Base-by-base conservation (phyloP, 2,113 vertebrate species). In the Cranoglanis bouderius region DNA sequence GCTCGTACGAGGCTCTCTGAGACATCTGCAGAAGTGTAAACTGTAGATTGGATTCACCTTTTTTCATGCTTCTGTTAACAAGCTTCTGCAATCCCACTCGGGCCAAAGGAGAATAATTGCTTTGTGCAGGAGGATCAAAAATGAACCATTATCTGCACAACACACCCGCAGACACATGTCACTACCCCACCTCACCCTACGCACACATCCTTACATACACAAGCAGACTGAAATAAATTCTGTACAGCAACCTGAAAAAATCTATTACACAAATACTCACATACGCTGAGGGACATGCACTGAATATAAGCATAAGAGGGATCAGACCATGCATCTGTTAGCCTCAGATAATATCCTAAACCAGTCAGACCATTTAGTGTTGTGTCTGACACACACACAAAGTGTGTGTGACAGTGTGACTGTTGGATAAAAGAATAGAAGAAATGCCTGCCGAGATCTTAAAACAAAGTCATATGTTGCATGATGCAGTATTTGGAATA, bases 271-370 rank as follows among this genome's bases (percentile, higher is more conserved):
- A 83, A 4, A 21, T 24, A 38, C 53, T 49, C 59, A 65, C 16
- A 49, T 32, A 32, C 2, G 7, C 29, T 85, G 61, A 51, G 40
- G 49, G 59, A 49, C 82, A 72, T 51, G 43, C 65, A 35, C 24
- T 51, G n/a, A 53, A 53, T 51, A 16, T 72, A 9, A 35, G 18
- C 19, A 51, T 32, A 51, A 67, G 13, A 4, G 14, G 14, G 82
- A 26, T 65, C 26, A 91, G 77, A 90, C 90, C 91, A 94, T 93
- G 92, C 9, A 43, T 4, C 7, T 78, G 12, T 51, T 75, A 24
- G 43, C 26, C 78, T 53, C 16, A 32, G 49, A 16, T 53, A 81
- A 29, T 19, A 32, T 81, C 78, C 49, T 81, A 80, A 80, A 51
- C 46, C 5, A 0, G 49, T 77, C 40, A 49, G 24, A 77, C 26